Evolutionary conservation across 2,888 invertebrate genomes (phyloP), one percentile per base, ranked within the genome.

Genomic region (Megastigmus dorsalis): DNA sequence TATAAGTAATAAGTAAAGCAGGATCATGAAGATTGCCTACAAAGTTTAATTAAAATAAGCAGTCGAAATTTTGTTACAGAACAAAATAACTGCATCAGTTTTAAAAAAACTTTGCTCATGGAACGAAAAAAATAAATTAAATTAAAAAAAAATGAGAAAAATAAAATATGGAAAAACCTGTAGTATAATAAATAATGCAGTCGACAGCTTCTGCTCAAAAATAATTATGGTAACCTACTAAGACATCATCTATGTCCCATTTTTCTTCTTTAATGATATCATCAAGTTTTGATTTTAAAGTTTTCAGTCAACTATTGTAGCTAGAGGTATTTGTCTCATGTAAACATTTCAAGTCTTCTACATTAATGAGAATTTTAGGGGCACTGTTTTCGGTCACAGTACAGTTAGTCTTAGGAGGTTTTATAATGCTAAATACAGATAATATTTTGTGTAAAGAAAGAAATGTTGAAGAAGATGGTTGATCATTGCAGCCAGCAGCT

Each of bases 361-460:
- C 36, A 0, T 70, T 50, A 0, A 75, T 15, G 2, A 75, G n/a
- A 18, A n/a, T n/a, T n/a, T 50, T 20, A 3, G 3, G 6, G 3
- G 3, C 9, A 6, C 23, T 10, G 1, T 45, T 23, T 38, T 60
- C 20, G 13, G 68, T 33, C 6, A 79, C 73, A 0, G 69, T 75
- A 26, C 80, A 80, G n/a, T n/a, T n/a, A n/a, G n/a, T n/a, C n/a
- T n/a, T n/a, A n/a, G n/a, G n/a, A n/a, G 72, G 74, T 60, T 72
- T 71, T 5, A 77, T 36, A n/a, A 69, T n/a, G 23, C 67, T 69
- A 10, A 76, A 76, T 9, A 66, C 54, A 0, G 78, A 76, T 30
- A 78, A 30, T 7, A 81, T 43, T 65, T 76, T 79, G 18, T 81
- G 79, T 23, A 80, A 43, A 6, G 77, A 75, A 6, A 80, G 15